Evolutionary conservation across 2,888 invertebrate species (phyloP).

Genomic region (Aleiodes testaceus): DNA sequence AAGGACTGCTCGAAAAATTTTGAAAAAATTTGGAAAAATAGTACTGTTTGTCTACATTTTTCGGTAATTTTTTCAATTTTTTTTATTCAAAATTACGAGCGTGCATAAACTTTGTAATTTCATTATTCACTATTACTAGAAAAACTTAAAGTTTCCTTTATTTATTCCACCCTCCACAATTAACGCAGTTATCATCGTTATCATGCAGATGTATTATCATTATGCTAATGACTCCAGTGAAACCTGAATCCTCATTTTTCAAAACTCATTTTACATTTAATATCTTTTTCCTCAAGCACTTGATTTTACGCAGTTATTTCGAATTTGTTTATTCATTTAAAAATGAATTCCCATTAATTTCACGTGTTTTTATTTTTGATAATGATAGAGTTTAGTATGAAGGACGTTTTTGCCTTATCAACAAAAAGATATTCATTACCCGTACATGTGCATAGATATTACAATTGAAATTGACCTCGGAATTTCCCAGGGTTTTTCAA

Average conservation of each 20-base stretch:
- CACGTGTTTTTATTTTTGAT: neutral
- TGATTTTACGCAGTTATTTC: neutral
- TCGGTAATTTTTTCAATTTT: no score
- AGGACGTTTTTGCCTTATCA: conserved; percentile 17
- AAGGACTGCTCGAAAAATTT: no score
- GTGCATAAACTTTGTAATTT: no score
- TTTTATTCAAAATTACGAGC: no score
- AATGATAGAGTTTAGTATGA: conserved; percentile 6
- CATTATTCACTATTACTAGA: no score
- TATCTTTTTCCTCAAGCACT: no score
- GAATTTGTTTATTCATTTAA: neutral
- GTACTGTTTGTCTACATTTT: no score
- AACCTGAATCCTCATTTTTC: neutral
- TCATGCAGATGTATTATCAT: conserved; percentile 63
- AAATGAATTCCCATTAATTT: neutral
- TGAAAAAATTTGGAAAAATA: no score
- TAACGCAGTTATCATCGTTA: conserved; percentile 58
- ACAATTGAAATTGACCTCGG: conserved; percentile 38
- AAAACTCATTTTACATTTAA: neutral
- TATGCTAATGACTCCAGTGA: conserved; percentile 49
- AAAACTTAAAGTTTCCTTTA: conserved; percentile 12
- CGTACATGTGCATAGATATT: conserved; percentile 41
- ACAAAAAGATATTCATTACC: conserved; percentile 41
- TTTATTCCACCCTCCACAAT: no score
- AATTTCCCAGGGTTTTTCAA: conserved; percentile 23